Base-by-base conservation (phyloP, 2,797 vertebrate genomes). In the Uromys caudimaculatus region DNA sequence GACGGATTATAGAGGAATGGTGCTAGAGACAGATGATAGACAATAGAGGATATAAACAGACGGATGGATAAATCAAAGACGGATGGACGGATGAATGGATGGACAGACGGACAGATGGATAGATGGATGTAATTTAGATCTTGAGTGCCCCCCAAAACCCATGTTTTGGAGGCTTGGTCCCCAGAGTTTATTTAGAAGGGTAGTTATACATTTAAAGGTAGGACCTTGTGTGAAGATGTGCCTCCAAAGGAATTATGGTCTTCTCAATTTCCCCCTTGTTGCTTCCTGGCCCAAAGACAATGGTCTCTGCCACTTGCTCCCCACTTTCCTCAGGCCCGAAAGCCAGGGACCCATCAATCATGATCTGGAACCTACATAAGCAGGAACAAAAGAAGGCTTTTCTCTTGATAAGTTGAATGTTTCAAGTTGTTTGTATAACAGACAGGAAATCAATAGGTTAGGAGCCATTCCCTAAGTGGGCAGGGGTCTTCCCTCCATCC, bases 61-160 rank as follows among this genome's bases (percentile, higher is more conserved):
- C 2, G 5, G 50, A n/a, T 24, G n/a, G 35, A 41, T 41, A 32
- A 29, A 2, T 64, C 17, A 29, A 47, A 50, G 84, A 23, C 1
- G 4, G n/a, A 21, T 12, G 35, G 35, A 5, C 3, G 12, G 67
- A 54, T 10, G 64, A 14, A 69, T 0, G 7, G 67, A 19, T 1
- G n/a, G n/a, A n/a, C n/a, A n/a, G n/a, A 44, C 44, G 44, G 44
- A 44, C 44, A 6, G 44, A 21, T 6, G 44, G 47, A 24, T 8
- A 16, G 29, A 2, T 29, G 29, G 62, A 27, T 9, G 44, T 44
- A 67, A 44, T 19, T 75, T 58, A 32, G 41, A 44, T 62, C 54
- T 24, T 77, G 73, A 50, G 32, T 50, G 50, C 7, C 60, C 19
- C 29, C 24, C n/a, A 12, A 41, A 73, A 73, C 10, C 29, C 19